Evolutionary conservation across 1,140 invertebrate species (phyloP), one percentile per base, ranked within the genome.

Genomic region (Spodoptera litura): DNA sequence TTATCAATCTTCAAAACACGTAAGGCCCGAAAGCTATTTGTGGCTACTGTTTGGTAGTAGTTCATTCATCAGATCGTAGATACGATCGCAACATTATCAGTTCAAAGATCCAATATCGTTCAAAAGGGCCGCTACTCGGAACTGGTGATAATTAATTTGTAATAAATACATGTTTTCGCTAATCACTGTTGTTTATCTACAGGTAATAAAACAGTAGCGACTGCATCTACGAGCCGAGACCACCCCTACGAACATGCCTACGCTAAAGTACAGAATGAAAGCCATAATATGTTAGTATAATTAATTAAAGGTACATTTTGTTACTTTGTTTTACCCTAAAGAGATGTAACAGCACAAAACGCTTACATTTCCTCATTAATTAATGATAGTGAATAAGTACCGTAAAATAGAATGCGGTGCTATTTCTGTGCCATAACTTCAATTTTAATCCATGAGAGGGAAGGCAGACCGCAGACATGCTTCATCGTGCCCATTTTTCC

Each of bases 191-290:
- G 53, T 79, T 79, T 84, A 75, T 83, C 83, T 84, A 52, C 83
- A 94, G 93, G 89, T 53, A 92, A 87, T 74, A 93, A 93, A 75
- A 81, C 80, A 52, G 81, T 61, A 9, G 85, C 88, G 4, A 84
- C 84, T 11, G 83, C 91, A 20, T 90, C 91, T 3, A 89, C 91
- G n/a, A 93, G 88, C 76, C 86, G 94, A 51, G 94, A 94, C 64
- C 93, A 94, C 82, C 92, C 94, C 0, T 95, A 95, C 70, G 94
- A 95, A 77, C 94, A 94, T 74, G 93, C 94, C 5, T 95, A 95
- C 77, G 93, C 94, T 3, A 93, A 94, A 84, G 80, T 95, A 35
- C 94, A 94, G 74, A 94, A 93, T 79, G 93, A 94, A 68, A 85
- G 64, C 44, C 91, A 94, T 81, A 72, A 72, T 72, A 59, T 59